A percentile compares a stretch with the other conserved stretches of the same genome.
These are phyloP conservation scores for Pachyseris speciosa DNA, from an alignment of 64 coral and sea anemone species.

Conservation along the genomic window DNA sequence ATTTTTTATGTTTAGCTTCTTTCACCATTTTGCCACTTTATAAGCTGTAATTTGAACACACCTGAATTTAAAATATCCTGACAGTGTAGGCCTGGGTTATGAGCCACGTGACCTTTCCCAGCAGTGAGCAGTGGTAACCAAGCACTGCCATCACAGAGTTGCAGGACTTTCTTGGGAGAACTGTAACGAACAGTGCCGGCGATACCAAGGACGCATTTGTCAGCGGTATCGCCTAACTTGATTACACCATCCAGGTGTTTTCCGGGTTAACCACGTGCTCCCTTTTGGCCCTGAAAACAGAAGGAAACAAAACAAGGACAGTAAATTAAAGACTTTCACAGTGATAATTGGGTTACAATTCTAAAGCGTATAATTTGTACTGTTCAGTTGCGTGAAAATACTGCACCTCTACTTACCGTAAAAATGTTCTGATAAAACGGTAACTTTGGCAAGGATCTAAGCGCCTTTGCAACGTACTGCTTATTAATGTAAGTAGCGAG, in stretches of 20 bases:
- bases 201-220: constrained; percentile 29
- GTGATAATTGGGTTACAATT: too few species aligned
- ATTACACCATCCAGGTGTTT: too few species aligned
- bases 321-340: too few species aligned
- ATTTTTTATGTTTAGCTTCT: not conserved
- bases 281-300: not conserved
- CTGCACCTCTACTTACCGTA: too few species aligned
- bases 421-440: too few species aligned
- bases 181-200: constrained; percentile 49
- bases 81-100: constrained; percentile 51
- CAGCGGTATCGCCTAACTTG: constrained; percentile 47
- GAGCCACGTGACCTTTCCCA: constrained; percentile 39
- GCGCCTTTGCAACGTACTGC: too few species aligned
- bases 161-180: constrained; percentile 34
- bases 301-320: too few species aligned
- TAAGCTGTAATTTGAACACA: not conserved
- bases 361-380: too few species aligned
- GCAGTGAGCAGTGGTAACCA: too few species aligned
- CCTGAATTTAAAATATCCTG: constrained; percentile 76
- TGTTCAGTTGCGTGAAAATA: too few species aligned
- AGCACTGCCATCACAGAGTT: constrained; percentile 81
- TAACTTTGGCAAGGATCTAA: too few species aligned
- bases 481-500: too few species aligned
- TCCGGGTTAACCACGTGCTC: not conserved
- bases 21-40: not conserved